Conservation (phyloP, 1,140 invertebrate species). For the Helicorthomorpha holstii region DNA sequence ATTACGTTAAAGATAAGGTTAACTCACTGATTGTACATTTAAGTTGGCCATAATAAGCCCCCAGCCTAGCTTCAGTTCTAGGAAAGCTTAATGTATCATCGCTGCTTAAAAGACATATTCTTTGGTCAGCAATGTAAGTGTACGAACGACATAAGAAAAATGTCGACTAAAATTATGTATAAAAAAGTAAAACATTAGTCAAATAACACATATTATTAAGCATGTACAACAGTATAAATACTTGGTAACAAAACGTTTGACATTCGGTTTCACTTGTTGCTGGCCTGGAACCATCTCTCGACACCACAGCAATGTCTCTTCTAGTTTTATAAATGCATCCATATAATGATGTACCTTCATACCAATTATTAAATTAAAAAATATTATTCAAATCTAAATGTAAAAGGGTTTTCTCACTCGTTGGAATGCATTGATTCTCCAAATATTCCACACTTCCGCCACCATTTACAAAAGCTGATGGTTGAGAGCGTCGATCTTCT, state of each 20-base stretch:
- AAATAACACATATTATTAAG: not conserved
- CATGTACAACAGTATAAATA: not conserved
- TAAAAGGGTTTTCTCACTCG: not conserved
- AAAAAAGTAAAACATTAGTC: not conserved
- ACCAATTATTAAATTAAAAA: not conserved
- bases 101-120: not conserved
- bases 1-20: not conserved
- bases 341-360: not conserved
- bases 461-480: conserved; percentile 22
- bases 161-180: not conserved
- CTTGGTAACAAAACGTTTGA: not conserved
- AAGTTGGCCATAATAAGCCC: not conserved
- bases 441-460: conserved; percentile 29
- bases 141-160: not conserved
- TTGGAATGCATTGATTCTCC: conserved; percentile 29
- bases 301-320: not conserved
- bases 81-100: not conserved
- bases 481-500: conserved; percentile 25
- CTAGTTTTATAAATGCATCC: not conserved
- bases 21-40: not conserved
- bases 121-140: not conserved
- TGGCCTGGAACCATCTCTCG: not conserved
- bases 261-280: not conserved
- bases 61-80: not conserved
- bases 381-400: not conserved